Evolutionary conservation across 1,140 invertebrate genomes (phyloP), one percentile per base, ranked within the genome.

Genomic region (Scylla paramamosain): DNA sequence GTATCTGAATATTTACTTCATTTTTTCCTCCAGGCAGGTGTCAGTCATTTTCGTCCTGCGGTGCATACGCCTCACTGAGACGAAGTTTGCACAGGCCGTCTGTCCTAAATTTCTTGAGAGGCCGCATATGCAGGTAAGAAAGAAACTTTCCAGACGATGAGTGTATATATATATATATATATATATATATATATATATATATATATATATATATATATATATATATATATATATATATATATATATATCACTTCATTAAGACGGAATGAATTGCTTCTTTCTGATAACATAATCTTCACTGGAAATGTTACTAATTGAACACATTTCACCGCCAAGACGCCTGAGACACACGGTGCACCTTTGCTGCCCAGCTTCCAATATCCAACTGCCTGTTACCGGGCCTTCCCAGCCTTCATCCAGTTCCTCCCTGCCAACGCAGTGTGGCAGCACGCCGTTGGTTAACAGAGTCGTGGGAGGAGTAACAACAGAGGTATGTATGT

Each of bases 51-150:
- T 46, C 39, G 6, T 25, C 82, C 8, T 93, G 91, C 39, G 16
- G 32, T 8, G n/a, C 7, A 16, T 93, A 46, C 45, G 2, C 0
- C 12, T 14, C 77, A 0, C 20, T 93, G 29, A 20, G 82, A 6
- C 45, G 39, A n/a, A 48, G 48, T 16, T 12, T 93, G 3, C 29
- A 52, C 1, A 14, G 83, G 25, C 77, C 32, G 14, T 12, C 25
- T 4, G 82, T 93, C 45, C 32, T 46, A 31, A 20, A 1, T 0
- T 93, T 93, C 77, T 25, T 93, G 25, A 93, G 91, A 28, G 14
- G n/a, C 12, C 77, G 91, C 0, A 52, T 93, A 45, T 93, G 91
- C 91, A 46, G 91, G 91, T 93, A 31, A 93, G 91, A 46, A 32
- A 8, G 6, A 59, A 12, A 8, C 52, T 59, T 12, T 59, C 46